Evolutionary conservation across 1,140 invertebrate species (phyloP).

Genomic region (Tenebrio molitor): DNA sequence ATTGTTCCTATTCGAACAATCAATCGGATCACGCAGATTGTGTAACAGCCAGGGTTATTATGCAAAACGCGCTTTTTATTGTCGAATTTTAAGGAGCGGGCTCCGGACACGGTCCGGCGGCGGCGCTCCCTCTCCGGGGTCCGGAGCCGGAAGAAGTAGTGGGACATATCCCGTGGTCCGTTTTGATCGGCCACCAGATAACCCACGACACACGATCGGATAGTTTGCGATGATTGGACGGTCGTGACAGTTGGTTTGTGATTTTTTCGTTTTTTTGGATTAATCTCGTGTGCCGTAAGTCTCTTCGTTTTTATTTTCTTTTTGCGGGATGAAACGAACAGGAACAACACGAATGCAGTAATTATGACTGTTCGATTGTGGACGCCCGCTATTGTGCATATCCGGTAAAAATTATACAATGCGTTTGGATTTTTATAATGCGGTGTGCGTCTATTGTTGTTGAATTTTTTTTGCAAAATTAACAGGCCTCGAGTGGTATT

Average conservation of each 20-base stretch:
- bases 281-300: no score
- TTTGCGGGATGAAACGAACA: no score
- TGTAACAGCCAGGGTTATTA: not conserved
- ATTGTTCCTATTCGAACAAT: no score
- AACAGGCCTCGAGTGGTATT: no score
- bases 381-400: no score
- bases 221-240: not conserved
- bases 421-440: no score
- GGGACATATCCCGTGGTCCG: conserved; percentile 45
- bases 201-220: conserved; percentile 8
- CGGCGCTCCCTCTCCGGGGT: conserved; percentile 34
- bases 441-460: no score
- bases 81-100: conserved; percentile 45
- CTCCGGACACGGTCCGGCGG: conserved; percentile 31
- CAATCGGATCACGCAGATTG: not conserved
- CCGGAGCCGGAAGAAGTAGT: conserved; percentile 48
- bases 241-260: not conserved
- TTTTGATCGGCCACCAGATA: conserved; percentile 46
- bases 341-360: no score
- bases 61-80: not conserved
- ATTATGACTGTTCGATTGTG: no score
- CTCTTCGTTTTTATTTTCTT: no score
- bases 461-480: no score
- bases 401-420: no score
- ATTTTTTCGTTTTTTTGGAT: conserved; percentile 8